These are phyloP conservation scores for Myopa testacea DNA, from an alignment of 2,888 invertebrate genomes.

Conservation along the genomic window DNA sequence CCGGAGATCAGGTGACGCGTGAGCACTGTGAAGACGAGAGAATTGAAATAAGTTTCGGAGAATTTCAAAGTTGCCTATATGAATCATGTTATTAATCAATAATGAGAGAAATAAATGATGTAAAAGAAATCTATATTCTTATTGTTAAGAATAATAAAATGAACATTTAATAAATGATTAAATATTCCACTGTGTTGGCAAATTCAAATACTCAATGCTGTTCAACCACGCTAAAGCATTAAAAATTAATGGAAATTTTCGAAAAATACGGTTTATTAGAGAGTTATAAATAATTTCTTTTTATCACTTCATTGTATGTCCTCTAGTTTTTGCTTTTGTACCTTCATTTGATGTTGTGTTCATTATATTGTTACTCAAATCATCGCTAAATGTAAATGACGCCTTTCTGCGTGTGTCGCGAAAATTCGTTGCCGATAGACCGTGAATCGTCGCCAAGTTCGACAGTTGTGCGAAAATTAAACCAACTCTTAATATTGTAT, in stretches of 20 bases:
- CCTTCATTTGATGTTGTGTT: conserved; percentile 12
- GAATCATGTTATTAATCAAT: too few species aligned
- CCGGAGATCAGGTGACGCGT: conserved; percentile 60
- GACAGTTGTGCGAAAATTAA: neutral
- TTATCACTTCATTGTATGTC: too few species aligned
- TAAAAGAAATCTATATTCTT: too few species aligned
- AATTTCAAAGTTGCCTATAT: conserved; percentile 5
- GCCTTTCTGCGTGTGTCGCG: neutral
- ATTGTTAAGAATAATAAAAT: too few species aligned
- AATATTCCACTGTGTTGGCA: too few species aligned
- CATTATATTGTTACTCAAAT: neutral
- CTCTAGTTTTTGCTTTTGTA: neutral
- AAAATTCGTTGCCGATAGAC: conserved; percentile 4
- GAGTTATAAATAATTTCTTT: too few species aligned
- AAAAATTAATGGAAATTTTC: conserved; percentile 11
- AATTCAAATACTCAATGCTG: too few species aligned
- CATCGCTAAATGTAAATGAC: conserved; percentile 25
- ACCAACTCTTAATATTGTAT: neutral
- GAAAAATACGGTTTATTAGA: neutral
- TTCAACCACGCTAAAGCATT: too few species aligned
- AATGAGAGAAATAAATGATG: too few species aligned
- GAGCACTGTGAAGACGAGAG: conserved; percentile 48
- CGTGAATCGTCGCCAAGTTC: neutral
- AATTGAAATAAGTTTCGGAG: neutral
- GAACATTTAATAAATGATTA: too few species aligned